phyloP scores from a whole-genome alignment of 2,888 invertebrate genomes.

The Phyllotreta cruciferae region DNA sequence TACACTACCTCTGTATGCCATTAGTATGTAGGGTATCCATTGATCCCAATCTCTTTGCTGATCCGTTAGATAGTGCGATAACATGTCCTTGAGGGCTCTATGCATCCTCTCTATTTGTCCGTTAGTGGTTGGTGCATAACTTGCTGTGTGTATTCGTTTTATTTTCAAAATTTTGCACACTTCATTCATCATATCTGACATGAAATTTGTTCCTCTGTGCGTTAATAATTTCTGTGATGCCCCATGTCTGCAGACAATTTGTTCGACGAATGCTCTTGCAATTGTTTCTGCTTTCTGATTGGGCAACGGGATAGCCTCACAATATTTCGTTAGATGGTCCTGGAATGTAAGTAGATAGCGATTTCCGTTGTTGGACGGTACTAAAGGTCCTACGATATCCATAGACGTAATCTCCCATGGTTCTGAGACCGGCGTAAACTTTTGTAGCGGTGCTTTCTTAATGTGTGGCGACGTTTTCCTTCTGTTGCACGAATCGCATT shows the following conservation, averaged over 20 bases:
- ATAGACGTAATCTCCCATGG: conserved; percentile 44
- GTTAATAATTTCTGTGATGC: conserved; percentile 46
- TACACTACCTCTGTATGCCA: conserved; percentile 39
- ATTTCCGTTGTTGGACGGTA: conserved; percentile 39
- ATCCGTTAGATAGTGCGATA: conserved; percentile 45
- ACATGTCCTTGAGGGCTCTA: conserved; percentile 43
- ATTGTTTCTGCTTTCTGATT: conserved; percentile 45
- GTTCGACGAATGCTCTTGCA: conserved; percentile 42
- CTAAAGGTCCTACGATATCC: conserved; percentile 49
- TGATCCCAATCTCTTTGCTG: conserved; percentile 47
- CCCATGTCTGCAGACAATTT: conserved; percentile 46
- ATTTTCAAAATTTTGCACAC: conserved; percentile 44
- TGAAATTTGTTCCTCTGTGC: conserved; percentile 47
- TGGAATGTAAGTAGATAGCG: conserved; percentile 47
- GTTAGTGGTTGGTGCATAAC: conserved; percentile 49
- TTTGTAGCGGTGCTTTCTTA: conserved; percentile 39
- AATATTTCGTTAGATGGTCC: conserved; percentile 45
- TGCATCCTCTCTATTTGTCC: conserved; percentile 50
- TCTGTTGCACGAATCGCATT: conserved; percentile 45
- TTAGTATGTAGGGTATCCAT: conserved; percentile 45
- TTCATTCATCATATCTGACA: conserved; percentile 43
- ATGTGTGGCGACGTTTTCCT: conserved; percentile 42
- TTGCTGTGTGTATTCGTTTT: conserved; percentile 43
- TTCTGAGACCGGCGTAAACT: conserved; percentile 32
- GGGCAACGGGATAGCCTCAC: conserved; percentile 47